phyloP scores from a whole-genome alignment of 30 jellyfish, hydroid and myxozoan species.

The Mastigias papua region DNA sequence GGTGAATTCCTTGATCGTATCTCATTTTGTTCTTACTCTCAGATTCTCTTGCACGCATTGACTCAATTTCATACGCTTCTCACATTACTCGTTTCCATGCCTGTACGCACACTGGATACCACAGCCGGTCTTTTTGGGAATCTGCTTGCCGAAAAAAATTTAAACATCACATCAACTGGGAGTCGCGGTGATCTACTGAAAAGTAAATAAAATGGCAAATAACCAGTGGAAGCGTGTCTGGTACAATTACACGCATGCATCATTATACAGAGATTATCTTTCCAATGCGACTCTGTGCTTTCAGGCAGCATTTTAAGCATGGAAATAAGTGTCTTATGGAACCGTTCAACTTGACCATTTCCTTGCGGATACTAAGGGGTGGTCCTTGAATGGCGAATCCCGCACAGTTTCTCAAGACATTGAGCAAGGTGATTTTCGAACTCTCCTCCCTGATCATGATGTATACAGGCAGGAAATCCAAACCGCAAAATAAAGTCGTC shows the following conservation, averaged over 20 bases:
- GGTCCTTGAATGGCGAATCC: neutral
- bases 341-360: conserved; percentile 14
- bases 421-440: conserved; percentile 7
- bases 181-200: conserved; percentile 35
- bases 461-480: conserved; percentile 32
- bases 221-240: conserved; percentile 9
- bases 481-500: conserved; percentile 34
- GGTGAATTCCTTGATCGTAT: neutral
- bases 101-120: conserved; percentile 5
- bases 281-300: conserved; percentile 15
- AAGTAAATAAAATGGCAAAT: conserved; percentile 15
- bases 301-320: conserved; percentile 26
- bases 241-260: conserved; percentile 24
- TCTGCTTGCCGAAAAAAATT: neutral
- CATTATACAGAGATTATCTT: neutral
- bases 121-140: neutral
- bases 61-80: conserved; percentile 47
- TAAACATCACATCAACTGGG: conserved; percentile 43
- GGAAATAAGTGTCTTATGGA: conserved; percentile 18
- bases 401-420: conserved; percentile 2
- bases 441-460: conserved; percentile 56
- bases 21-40: neutral
- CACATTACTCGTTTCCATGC: conserved; percentile 41
- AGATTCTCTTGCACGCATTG: neutral
- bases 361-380: conserved; percentile 58